Percentiles rank a stretch among this genome's conserved stretches.
Conservation (phyloP, 2,113 vertebrate genomes). For the Syngnathoides biaculeatus region DNA sequence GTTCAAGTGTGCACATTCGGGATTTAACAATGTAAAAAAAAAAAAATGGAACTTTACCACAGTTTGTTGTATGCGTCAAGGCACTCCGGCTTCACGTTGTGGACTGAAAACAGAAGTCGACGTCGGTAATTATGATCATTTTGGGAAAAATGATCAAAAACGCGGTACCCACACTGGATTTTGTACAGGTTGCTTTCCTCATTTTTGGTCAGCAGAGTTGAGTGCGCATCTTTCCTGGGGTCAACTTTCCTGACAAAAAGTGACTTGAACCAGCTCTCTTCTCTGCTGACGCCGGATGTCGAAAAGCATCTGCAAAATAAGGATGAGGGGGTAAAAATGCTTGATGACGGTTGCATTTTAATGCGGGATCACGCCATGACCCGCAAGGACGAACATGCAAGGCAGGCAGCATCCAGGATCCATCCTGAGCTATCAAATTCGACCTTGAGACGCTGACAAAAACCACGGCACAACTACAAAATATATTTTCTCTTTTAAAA, state of each 20-base stretch:
- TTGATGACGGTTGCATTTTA: background rate
- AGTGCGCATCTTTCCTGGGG: slow-evolving; percentile 91
- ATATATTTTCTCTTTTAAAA: background rate
- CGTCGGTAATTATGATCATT: background rate
- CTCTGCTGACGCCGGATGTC: slow-evolving; percentile 59
- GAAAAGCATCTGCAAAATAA: slow-evolving; percentile 55
- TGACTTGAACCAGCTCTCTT: slow-evolving; percentile 92
- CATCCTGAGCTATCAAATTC: slow-evolving; percentile 23
- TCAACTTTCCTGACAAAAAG: slow-evolving; percentile 93
- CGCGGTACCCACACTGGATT: slow-evolving; percentile 90
- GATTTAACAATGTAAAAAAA: background rate
- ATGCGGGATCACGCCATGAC: background rate
- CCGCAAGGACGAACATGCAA: background rate
- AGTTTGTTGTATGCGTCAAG: slow-evolving; percentile 96
- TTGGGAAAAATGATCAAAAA: no score
- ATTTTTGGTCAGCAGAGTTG: slow-evolving; percentile 89
- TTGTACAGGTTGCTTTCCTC: slow-evolving; percentile 95
- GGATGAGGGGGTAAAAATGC: background rate
- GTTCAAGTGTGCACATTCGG: background rate
- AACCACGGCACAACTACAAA: slow-evolving; percentile 25
- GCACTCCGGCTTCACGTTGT: slow-evolving; percentile 97
- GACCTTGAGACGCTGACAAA: slow-evolving; percentile 54
- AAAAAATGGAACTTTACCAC: slow-evolving; percentile 77
- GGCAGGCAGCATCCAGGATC: background rate
- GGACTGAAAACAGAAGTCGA: slow-evolving; percentile 81